Conservation (phyloP, 2,113 vertebrate genomes). For the Melanocharis versteri region DNA sequence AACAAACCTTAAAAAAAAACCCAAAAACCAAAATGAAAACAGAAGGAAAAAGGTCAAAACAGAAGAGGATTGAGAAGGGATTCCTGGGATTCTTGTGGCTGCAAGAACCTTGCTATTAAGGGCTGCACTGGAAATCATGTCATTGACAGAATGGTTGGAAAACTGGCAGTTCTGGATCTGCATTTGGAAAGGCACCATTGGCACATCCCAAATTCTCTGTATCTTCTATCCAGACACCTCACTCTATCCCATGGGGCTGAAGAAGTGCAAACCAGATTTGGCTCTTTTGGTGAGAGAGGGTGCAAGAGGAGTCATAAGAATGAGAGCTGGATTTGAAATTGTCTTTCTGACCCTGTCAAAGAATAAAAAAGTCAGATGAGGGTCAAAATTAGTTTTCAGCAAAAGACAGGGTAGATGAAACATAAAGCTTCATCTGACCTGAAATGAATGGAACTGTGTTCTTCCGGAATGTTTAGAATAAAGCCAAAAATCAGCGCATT, state of each 20-base stretch:
- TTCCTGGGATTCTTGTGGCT: not conserved
- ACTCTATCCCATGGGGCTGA: not conserved
- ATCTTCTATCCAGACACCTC: not conserved
- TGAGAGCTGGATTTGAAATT: not conserved
- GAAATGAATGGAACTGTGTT: not conserved
- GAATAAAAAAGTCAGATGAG: not conserved
- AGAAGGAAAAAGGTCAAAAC: not conserved
- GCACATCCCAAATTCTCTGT: not conserved
- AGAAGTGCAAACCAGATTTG: not conserved
- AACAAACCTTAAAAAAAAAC: not conserved
- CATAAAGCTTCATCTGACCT: not conserved
- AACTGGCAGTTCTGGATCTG: not conserved
- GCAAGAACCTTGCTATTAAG: not conserved
- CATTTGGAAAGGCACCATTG: not conserved
- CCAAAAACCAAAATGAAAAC: not conserved
- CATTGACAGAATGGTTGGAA: not conserved
- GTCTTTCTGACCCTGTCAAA: not conserved
- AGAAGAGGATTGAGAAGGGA: not conserved
- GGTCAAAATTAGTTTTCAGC: not conserved
- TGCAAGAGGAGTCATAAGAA: not conserved
- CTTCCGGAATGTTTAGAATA: not conserved
- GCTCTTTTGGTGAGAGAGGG: fast-evolving
- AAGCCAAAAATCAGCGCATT: not conserved
- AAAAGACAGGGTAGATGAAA: not conserved
- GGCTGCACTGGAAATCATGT: not conserved